Conservation (phyloP, 2,113 vertebrate genomes). For the Tachuris rubrigastra region DNA sequence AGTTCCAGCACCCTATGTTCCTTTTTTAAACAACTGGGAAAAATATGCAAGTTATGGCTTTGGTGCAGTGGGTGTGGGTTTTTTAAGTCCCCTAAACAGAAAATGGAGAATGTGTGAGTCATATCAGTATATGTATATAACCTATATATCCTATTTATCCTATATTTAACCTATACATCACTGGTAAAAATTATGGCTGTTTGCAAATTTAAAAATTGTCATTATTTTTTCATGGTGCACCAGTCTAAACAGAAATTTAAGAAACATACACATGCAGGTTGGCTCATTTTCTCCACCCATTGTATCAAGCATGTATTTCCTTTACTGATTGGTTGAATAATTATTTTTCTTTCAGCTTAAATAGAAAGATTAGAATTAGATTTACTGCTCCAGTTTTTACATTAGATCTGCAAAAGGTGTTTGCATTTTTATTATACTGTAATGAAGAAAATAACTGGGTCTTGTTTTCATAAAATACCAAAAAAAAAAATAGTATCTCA, state of each 20-base stretch:
- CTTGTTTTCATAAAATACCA: not conserved
- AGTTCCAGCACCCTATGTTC: not conserved
- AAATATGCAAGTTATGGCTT: not conserved
- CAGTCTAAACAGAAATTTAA: not conserved
- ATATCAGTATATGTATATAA: no score
- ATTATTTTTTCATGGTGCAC: not conserved
- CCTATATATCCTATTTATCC: no score
- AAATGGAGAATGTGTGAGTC: not conserved
- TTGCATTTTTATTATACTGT: not conserved
- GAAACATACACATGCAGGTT: accelerated
- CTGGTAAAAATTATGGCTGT: not conserved
- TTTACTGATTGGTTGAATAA: not conserved
- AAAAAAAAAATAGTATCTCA: not conserved
- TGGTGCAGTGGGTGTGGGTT: not conserved
- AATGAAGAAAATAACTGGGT: not conserved
- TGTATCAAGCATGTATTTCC: not conserved
- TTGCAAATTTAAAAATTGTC: not conserved
- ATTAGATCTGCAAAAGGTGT: not conserved
- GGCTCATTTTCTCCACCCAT: not conserved
- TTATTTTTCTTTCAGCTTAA: not conserved
- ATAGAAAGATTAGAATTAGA: not conserved
- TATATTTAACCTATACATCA: not conserved
- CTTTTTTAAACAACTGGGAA: not conserved
- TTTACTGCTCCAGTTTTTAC: not conserved
- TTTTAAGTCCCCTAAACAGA: not conserved